Evolutionary conservation across 2,113 vertebrate species (phyloP).

Genomic region (Pagrus major): DNA sequence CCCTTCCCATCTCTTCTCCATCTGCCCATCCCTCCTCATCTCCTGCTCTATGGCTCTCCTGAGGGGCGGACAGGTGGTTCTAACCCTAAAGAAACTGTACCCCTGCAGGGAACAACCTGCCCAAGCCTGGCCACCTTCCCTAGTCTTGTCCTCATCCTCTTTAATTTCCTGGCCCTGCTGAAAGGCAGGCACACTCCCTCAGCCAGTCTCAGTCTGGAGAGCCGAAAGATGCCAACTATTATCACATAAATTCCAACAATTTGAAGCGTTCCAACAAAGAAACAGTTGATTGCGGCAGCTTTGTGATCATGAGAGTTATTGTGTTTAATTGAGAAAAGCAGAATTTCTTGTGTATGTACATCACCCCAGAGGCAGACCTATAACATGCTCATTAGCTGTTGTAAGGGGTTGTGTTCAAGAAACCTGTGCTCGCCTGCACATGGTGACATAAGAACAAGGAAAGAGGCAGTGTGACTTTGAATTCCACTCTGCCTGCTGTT

Average conservation of each 20-base stretch:
- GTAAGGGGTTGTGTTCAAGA: neutral
- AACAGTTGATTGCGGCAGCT: neutral
- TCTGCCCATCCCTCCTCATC: constrained; percentile 63
- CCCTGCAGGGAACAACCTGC: constrained; percentile 67
- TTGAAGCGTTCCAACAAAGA: neutral
- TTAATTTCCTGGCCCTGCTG: constrained; percentile 44
- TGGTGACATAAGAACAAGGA: constrained; percentile 30
- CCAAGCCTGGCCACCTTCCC: constrained; percentile 53
- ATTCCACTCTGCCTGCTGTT: constrained; percentile 38
- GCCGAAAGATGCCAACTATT: neutral
- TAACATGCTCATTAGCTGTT: constrained; percentile 41
- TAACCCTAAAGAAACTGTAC: constrained; percentile 61
- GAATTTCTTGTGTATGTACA: constrained; percentile 11
- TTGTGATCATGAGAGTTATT: neutral
- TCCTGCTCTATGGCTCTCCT: constrained; percentile 57
- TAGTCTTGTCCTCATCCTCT: constrained; percentile 27
- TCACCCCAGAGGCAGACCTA: neutral
- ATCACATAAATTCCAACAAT: neutral
- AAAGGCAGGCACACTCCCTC: constrained; percentile 10
- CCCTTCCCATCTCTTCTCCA: constrained; percentile 56
- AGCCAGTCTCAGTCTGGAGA: neutral
- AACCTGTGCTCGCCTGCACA: neutral
- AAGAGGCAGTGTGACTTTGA: constrained; percentile 41
- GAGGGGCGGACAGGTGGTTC: constrained; percentile 73
- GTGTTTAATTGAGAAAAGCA: constrained; percentile 10